Conservation (phyloP, 2,888 invertebrate genomes). For the Plemyria rubiginata region DNA sequence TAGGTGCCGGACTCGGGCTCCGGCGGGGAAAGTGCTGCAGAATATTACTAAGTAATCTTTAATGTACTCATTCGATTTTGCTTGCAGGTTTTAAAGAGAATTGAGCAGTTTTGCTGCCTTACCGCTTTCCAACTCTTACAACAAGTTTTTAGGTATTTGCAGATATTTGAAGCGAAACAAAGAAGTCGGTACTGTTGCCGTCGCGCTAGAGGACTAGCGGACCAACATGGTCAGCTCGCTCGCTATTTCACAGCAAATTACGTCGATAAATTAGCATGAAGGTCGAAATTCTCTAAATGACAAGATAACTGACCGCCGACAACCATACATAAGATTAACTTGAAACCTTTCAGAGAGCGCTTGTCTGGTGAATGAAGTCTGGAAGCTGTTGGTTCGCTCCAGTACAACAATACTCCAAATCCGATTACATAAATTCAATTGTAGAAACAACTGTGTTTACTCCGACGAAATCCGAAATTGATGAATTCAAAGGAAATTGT, state of each 20-base stretch:
- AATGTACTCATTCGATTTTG: not conserved
- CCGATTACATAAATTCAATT: constrained; percentile 14
- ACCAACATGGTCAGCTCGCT: too few species aligned
- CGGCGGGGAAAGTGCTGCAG: not conserved
- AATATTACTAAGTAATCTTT: not conserved
- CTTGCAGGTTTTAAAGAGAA: not conserved
- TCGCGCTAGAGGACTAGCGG: too few species aligned
- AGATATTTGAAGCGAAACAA: too few species aligned
- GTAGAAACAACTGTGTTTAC: constrained; percentile 14
- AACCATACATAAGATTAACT: not conserved
- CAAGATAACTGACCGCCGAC: too few species aligned
- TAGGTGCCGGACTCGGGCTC: constrained; percentile 9
- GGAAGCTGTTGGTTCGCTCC: not conserved
- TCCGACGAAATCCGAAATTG: constrained; percentile 10
- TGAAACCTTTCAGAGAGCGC: not conserved
- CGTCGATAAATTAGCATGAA: too few species aligned
- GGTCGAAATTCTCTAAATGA: too few species aligned
- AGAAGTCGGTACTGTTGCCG: too few species aligned
- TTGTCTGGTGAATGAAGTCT: not conserved
- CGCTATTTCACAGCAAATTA: too few species aligned
- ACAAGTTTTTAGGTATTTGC: too few species aligned
- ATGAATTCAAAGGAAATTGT: constrained; percentile 8
- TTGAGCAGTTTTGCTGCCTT: too few species aligned
- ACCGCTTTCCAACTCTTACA: too few species aligned
- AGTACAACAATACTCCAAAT: constrained; percentile 3